phyloP scores from a whole-genome alignment of 2,888 invertebrate genomes.

The Mylabris sibirica region DNA sequence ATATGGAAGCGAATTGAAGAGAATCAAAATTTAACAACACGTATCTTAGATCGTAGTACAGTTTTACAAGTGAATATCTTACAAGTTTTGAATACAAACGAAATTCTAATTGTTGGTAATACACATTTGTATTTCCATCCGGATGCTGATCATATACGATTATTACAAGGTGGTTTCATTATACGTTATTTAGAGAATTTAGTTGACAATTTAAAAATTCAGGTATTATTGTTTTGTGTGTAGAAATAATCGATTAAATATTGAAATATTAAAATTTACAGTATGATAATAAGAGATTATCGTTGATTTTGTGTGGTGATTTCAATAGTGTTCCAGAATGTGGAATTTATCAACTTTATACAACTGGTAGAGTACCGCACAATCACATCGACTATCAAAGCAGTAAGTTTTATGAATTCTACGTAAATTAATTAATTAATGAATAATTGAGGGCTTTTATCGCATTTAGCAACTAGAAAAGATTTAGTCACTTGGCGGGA shows the following conservation, averaged over 20 bases:
- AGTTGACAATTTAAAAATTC: conserved; percentile 58
- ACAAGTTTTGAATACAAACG: conserved; percentile 62
- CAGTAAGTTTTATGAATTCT: conserved; percentile 66
- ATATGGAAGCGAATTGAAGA: conserved; percentile 69
- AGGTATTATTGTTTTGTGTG: conserved; percentile 44
- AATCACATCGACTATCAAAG: conserved; percentile 79
- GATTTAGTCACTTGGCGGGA: too few species aligned
- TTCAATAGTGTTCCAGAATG: conserved; percentile 90
- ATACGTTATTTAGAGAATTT: conserved; percentile 74
- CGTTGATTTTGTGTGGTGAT: conserved; percentile 88
- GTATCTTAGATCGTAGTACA: conserved; percentile 73
- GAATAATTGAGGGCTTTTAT: too few species aligned
- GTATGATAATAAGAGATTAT: conserved; percentile 63
- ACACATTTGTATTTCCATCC: conserved; percentile 96
- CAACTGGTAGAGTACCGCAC: conserved; percentile 70
- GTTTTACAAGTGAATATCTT: conserved; percentile 70
- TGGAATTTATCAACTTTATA: conserved; percentile 83
- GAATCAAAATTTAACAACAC: conserved; percentile 66
- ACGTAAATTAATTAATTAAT: background rate
- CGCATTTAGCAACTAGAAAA: too few species aligned
- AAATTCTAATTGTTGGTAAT: conserved; percentile 75
- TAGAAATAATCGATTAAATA: conserved; percentile 1
- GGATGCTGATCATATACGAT: conserved; percentile 86
- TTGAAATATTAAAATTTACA: conserved; percentile 42
- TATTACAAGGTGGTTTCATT: conserved; percentile 81